Evolutionary conservation across 1,140 invertebrate species (phyloP).

Genomic region (Asobara japonica): DNA sequence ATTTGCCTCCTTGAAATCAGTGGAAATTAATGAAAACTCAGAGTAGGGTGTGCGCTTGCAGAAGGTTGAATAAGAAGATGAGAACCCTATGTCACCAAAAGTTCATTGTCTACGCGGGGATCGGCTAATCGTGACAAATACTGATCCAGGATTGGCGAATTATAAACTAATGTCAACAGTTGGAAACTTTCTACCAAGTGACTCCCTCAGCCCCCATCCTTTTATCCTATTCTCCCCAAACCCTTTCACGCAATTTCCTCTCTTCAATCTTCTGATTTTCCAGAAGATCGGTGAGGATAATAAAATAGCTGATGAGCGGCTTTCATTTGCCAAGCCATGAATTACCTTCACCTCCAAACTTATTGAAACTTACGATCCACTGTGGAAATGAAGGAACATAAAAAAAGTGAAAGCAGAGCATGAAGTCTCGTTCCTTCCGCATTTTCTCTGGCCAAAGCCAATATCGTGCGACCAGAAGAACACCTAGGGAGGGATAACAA

Average conservation of each 20-base stretch:
- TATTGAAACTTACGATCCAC: constrained; percentile 15
- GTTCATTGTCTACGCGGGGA: constrained; percentile 34
- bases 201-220: background rate
- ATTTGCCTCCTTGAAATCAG: constrained; percentile 52
- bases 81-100: constrained; percentile 21
- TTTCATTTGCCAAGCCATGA: constrained; percentile 9
- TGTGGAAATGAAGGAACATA: background rate
- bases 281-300: background rate
- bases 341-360: constrained; percentile 1
- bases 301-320: constrained; percentile 15
- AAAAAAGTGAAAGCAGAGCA: background rate
- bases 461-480: constrained; percentile 10
- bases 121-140: constrained; percentile 67
- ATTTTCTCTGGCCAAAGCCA: constrained; percentile 19
- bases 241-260: constrained; percentile 2
- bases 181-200: constrained; percentile 3
- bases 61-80: constrained; percentile 12
- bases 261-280: constrained; percentile 11
- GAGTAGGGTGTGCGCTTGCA: constrained; percentile 11
- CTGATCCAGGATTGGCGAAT: constrained; percentile 65
- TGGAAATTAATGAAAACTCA: constrained; percentile 64
- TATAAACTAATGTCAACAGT: constrained; percentile 64
- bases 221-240: background rate
- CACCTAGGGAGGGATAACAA: constrained; percentile 8
- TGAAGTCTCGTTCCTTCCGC: background rate